A percentile compares a stretch with the other conserved stretches of the same genome.
phyloP scores from a whole-genome alignment of 2,113 vertebrate species.

The Castor canadensis region DNA sequence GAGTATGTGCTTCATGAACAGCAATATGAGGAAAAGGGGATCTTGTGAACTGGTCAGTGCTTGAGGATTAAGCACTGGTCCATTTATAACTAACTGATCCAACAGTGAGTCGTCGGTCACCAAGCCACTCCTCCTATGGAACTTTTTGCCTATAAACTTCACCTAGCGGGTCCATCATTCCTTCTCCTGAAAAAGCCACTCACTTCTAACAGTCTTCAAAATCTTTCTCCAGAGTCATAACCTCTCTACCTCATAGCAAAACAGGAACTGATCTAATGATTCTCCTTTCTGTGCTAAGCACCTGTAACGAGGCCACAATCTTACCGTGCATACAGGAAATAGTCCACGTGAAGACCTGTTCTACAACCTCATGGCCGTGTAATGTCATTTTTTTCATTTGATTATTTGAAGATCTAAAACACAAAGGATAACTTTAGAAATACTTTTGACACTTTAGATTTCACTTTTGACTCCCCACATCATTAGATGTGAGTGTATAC shows the following conservation, averaged over 20 bases:
- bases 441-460: background rate
- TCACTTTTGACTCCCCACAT: background rate
- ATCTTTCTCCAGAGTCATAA: background rate
- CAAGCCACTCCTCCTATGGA: background rate
- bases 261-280: background rate
- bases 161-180: background rate
- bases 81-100: background rate
- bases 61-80: background rate
- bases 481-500: background rate
- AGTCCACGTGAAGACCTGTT: background rate
- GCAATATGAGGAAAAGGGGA: too few species aligned
- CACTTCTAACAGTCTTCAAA: background rate
- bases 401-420: background rate
- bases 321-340: background rate
- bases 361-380: background rate
- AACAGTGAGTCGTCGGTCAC: background rate
- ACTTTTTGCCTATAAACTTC: background rate
- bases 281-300: background rate
- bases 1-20: background rate
- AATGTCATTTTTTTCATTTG: background rate
- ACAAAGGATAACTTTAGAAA: slow-evolving; percentile 9
- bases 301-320: background rate
- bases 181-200: background rate
- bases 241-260: background rate
- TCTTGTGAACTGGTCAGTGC: background rate